Percentiles rank a stretch among this genome's conserved stretches.
These are phyloP conservation scores for Cheilosia grossa DNA, from an alignment of 2,888 invertebrate species.

Conservation along the genomic window DNA sequence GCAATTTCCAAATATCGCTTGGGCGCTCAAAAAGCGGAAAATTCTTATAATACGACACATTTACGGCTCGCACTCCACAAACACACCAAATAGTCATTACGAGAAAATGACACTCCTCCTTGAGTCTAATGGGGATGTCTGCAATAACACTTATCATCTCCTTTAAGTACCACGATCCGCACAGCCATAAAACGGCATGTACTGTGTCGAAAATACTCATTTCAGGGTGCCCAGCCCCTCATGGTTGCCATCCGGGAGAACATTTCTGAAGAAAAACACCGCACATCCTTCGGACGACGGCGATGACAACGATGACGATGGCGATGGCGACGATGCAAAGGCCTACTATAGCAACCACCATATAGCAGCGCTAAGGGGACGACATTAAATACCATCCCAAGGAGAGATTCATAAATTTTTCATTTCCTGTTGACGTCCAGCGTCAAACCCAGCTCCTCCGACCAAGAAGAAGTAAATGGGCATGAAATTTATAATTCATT, in stretches of 20 bases:
- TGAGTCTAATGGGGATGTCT: conserved; percentile 73
- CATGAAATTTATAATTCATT: conserved; percentile 75
- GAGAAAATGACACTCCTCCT: conserved; percentile 72
- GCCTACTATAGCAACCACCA: conserved; percentile 44
- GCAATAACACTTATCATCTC: conserved; percentile 74
- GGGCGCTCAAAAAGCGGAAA: conserved; percentile 51
- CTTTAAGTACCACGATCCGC: conserved; percentile 67
- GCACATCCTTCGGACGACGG: conserved; percentile 56
- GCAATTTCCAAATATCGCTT: conserved; percentile 20
- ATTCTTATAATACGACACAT: conserved; percentile 58
- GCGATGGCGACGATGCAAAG: conserved; percentile 39
- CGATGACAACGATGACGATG: conserved; percentile 18
- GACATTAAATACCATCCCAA: conserved; percentile 72
- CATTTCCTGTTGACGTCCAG: conserved; percentile 75
- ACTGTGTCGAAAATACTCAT: conserved; percentile 69
- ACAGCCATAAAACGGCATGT: conserved; percentile 52
- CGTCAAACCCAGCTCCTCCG: conserved; percentile 64
- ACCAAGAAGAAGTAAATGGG: conserved; percentile 71
- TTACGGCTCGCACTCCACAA: conserved; percentile 19
- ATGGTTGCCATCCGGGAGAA: conserved; percentile 9
- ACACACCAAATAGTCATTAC: conserved; percentile 65
- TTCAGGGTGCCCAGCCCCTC: conserved; percentile 18
- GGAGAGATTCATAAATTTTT: conserved; percentile 74
- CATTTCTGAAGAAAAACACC: conserved; percentile 67
- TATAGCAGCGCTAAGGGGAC: conserved; percentile 32